phyloP scores from a whole-genome alignment of 1,140 invertebrate genomes.

The Drosophila virilis region DNA sequence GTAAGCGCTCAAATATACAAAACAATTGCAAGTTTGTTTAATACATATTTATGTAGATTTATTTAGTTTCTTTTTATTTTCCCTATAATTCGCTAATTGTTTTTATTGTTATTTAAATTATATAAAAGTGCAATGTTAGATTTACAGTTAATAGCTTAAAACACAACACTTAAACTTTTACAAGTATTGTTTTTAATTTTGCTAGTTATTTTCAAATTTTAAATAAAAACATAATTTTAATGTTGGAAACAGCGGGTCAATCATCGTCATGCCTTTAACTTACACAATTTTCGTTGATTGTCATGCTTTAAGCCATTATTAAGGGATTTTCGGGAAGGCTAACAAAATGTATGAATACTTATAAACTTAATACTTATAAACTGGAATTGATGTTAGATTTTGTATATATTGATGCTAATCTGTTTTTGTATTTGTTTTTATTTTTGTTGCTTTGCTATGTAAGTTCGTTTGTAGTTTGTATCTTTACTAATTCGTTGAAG shows the following conservation, averaged over 20 bases:
- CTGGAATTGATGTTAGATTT: constrained; percentile 17
- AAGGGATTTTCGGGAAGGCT: not conserved
- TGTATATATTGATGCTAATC: constrained; percentile 12
- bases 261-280: constrained; percentile 41
- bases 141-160: constrained; percentile 55
- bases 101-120: constrained; percentile 54
- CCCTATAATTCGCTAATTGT: constrained; percentile 64
- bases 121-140: constrained; percentile 51
- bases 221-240: constrained; percentile 2
- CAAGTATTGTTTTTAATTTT: constrained; percentile 25
- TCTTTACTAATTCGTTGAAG: constrained; percentile 76
- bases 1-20: too few relatives aligned
- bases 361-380: constrained; percentile 22
- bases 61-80: constrained; percentile 47
- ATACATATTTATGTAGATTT: constrained; percentile 33
- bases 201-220: constrained; percentile 14
- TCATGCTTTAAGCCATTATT: constrained; percentile 73
- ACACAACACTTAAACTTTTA: constrained; percentile 62
- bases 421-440: constrained; percentile 21
- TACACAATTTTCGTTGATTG: constrained; percentile 67
- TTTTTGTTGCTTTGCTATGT: constrained; percentile 29
- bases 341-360: constrained; percentile 27
- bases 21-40: not conserved
- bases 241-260: constrained; percentile 27
- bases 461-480: constrained; percentile 69